Evolutionary conservation across 2,113 vertebrate species (phyloP).

Genomic region (Motacilla alba): DNA sequence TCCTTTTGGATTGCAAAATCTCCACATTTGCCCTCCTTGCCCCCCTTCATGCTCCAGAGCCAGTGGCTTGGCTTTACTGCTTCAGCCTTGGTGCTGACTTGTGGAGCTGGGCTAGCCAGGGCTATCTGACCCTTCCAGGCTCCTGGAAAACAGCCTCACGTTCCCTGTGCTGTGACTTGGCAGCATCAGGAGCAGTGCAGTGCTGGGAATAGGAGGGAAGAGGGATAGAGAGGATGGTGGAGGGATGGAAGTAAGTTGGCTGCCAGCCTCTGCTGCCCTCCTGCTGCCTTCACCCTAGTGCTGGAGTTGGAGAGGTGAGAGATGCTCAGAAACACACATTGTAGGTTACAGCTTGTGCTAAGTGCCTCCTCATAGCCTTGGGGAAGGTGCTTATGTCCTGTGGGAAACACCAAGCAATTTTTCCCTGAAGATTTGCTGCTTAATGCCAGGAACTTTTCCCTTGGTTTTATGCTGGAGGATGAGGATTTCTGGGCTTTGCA

Average conservation of each 20-base stretch:
- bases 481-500: neutral
- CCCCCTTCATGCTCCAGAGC: neutral
- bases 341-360: neutral
- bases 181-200: neutral
- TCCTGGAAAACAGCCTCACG: neutral
- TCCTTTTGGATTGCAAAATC: neutral
- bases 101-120: accelerated
- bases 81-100: neutral
- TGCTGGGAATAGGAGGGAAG: neutral
- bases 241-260: neutral
- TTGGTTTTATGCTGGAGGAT: neutral
- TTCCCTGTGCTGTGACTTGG: neutral
- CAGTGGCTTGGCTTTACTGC: neutral
- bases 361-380: neutral
- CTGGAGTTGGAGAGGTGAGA: neutral
- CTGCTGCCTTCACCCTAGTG: neutral
- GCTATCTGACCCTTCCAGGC: neutral
- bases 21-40: neutral
- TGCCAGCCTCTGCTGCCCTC: neutral
- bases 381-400: neutral
- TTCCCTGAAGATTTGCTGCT: neutral
- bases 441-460: neutral
- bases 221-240: neutral
- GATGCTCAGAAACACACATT: accelerated
- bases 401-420: neutral